phyloP scores from a whole-genome alignment of 2,113 vertebrate genomes.

The Saguinus midas region DNA sequence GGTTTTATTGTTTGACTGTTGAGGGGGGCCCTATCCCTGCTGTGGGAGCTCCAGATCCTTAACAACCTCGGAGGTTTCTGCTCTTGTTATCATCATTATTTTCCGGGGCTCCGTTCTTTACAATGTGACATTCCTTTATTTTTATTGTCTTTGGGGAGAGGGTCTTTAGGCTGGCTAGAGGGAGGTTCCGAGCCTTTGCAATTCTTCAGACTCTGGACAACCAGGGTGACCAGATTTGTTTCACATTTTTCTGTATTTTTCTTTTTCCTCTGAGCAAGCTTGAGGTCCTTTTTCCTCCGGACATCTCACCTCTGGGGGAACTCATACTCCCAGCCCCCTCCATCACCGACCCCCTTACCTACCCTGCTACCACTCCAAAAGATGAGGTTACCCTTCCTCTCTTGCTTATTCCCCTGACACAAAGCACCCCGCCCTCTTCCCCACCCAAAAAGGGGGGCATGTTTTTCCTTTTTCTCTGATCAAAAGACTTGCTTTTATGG shows the following conservation, averaged over 20 bases:
- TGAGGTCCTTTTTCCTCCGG: background rate
- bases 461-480: background rate
- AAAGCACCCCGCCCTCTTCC: background rate
- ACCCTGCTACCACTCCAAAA: background rate
- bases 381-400: background rate
- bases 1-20: background rate
- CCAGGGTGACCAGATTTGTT: background rate
- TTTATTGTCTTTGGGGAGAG: background rate
- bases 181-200: background rate
- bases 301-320: background rate
- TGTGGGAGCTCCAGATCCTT: background rate
- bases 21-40: background rate
- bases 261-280: background rate
- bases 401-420: background rate
- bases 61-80: background rate
- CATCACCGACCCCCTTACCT: background rate
- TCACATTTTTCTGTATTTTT: background rate
- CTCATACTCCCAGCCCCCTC: background rate
- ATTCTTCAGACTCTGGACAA: background rate
- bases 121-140: background rate
- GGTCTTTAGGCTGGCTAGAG: background rate
- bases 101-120: background rate
- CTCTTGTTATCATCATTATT: background rate
- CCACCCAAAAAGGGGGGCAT: background rate
- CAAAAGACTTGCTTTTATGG: constrained; percentile 70